Percentiles rank a stretch among this genome's conserved stretches.
Conservation (phyloP, 2,113 vertebrate genomes). For the Lepus timidus region DNA sequence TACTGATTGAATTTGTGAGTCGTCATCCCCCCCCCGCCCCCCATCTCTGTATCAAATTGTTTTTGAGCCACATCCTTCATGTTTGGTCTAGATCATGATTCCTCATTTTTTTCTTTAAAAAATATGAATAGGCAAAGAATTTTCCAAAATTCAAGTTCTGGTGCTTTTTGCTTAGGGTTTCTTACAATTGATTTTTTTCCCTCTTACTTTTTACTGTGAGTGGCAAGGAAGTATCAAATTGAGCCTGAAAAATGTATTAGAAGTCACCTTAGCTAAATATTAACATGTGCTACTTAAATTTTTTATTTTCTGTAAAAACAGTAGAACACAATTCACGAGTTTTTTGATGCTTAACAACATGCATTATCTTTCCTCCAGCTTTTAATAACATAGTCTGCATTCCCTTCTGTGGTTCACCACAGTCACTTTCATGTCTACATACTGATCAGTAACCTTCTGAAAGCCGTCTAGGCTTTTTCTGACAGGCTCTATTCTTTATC, state of each 20-base stretch:
- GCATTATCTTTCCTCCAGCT: background rate
- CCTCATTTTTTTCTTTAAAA: background rate
- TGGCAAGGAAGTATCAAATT: background rate
- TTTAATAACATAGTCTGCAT: background rate
- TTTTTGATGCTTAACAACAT: background rate
- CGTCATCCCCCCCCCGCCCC: background rate
- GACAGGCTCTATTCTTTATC: background rate
- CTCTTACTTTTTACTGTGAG: background rate
- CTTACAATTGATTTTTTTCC: background rate
- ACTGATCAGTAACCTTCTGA: background rate
- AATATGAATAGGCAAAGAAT: background rate
- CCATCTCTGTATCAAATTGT: no score
- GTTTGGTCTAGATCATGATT: background rate
- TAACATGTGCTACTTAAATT: background rate
- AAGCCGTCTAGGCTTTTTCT: background rate
- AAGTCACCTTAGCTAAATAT: background rate
- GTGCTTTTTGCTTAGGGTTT: background rate
- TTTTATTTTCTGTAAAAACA: background rate
- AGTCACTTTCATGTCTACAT: background rate
- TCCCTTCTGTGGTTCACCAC: background rate
- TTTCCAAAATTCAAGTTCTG: background rate
- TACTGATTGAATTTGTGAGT: background rate
- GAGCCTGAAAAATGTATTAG: background rate
- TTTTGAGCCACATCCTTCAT: background rate
- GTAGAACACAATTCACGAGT: background rate